phyloP scores from a whole-genome alignment of 2,113 vertebrate species.

The Lycaon pictus region DNA sequence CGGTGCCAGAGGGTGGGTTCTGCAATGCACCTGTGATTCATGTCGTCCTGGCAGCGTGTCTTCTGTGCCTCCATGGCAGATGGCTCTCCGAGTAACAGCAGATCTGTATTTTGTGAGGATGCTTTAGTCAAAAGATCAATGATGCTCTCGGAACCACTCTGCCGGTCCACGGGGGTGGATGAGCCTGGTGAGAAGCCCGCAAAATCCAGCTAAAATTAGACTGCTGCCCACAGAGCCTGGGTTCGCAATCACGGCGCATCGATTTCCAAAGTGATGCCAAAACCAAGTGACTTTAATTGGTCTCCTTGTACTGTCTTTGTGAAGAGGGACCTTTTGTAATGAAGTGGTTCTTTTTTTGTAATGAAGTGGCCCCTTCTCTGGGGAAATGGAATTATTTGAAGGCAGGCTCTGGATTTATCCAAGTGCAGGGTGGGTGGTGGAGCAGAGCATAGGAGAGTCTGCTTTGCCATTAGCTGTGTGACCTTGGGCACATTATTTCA shows the following conservation, averaged over 20 bases:
- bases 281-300: slow-evolving; percentile 32
- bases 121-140: slow-evolving; percentile 80
- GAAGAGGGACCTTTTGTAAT: not conserved
- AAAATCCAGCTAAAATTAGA: slow-evolving; percentile 39
- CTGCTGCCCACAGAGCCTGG: slow-evolving; percentile 45
- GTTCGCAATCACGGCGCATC: slow-evolving; percentile 63
- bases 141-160: not conserved
- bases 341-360: not conserved
- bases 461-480: not conserved
- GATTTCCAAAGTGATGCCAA: slow-evolving; percentile 61
- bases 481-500: not conserved
- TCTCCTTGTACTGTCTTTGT: not conserved
- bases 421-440: not conserved
- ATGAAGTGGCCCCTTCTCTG: not conserved
- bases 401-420: not conserved
- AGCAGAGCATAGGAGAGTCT: not conserved
- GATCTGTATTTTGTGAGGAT: slow-evolving; percentile 84
- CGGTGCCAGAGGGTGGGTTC: not conserved
- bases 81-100: slow-evolving; percentile 67
- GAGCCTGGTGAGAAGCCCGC: not conserved
- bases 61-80: slow-evolving; percentile 68
- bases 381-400: not conserved
- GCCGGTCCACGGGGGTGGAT: not conserved
- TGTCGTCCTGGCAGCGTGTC: slow-evolving; percentile 65
- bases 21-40: slow-evolving; percentile 50